Percentiles rank a stretch among this genome's conserved stretches.
These are phyloP conservation scores for Macrobrachium nipponense DNA, from an alignment of 1,140 invertebrate genomes.

Conservation along the genomic window DNA sequence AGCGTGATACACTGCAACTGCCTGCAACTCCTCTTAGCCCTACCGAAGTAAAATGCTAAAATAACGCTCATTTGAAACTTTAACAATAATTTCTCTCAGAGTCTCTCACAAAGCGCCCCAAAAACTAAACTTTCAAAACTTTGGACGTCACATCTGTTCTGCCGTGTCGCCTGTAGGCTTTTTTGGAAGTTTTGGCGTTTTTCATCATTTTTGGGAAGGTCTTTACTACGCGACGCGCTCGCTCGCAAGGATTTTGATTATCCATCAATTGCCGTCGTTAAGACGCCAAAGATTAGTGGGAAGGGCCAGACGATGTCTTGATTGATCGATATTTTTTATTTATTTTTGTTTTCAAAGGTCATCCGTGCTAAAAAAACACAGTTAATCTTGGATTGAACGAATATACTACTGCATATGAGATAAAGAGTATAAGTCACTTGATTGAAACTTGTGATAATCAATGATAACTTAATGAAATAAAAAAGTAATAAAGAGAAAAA, in stretches of 20 bases:
- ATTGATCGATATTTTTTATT: conserved; percentile 52
- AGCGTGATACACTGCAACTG: no score
- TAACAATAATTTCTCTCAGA: conserved; percentile 38
- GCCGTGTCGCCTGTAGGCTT: conserved; percentile 2
- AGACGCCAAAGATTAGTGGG: no score
- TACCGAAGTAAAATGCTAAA: conserved; percentile 19
- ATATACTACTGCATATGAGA: no score
- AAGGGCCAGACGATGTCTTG: conserved; percentile 40
- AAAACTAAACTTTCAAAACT: conserved; percentile 23
- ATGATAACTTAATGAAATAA: neutral
- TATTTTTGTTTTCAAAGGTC: conserved; percentile 36
- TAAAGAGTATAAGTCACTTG: no score
- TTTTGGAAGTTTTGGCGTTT: conserved; percentile 21
- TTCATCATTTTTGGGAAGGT: neutral
- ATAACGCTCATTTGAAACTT: conserved; percentile 45
- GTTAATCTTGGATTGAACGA: neutral
- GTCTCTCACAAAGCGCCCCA: neutral
- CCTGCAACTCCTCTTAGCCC: conserved; percentile 15
- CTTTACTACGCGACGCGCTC: no score
- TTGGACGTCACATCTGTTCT: conserved; percentile 36
- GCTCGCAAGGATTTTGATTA: no score
- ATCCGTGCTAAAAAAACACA: neutral
- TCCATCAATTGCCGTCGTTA: no score
- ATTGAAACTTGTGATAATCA: no score
- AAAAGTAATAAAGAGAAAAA: conserved; percentile 32